phyloP scores from a whole-genome alignment of 2,797 vertebrate species.

The Mus spretus region DNA sequence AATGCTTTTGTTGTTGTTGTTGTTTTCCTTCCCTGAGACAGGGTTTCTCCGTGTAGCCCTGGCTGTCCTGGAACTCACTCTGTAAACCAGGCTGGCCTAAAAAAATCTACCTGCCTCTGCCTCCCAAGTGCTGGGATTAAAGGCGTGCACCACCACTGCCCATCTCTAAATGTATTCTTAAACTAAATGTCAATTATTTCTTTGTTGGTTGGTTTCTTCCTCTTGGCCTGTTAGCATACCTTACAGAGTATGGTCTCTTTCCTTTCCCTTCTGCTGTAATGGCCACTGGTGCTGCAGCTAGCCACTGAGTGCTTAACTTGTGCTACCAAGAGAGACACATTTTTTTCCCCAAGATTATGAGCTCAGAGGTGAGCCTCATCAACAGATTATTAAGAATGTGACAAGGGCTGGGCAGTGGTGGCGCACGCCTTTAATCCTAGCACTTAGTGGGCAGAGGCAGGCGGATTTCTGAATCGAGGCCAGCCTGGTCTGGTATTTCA shows the following conservation, averaged over 20 bases:
- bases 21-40: no score
- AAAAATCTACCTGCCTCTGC: no score
- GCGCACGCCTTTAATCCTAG: no score
- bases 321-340: background rate
- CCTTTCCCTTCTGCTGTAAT: background rate
- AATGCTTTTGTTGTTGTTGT: background rate
- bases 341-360: slow-evolving; percentile 37
- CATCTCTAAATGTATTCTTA: slow-evolving; percentile 1
- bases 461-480: no score
- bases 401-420: background rate
- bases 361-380: background rate
- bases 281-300: background rate
- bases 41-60: no score
- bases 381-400: slow-evolving; percentile 48
- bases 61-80: no score
- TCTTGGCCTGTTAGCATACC: background rate
- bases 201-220: slow-evolving; percentile 13
- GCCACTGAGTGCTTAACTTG: slow-evolving; percentile 11
- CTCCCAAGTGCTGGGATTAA: no score
- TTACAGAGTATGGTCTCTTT: slow-evolving; percentile 24
- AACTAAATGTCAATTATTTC: slow-evolving; percentile 25
- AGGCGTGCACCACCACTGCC: no score
- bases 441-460: no score
- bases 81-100: no score
- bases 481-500: no score